Conservation (phyloP, 2,113 vertebrate genomes). For the rabbit (Oryctolagus cuniculus) region DNA sequence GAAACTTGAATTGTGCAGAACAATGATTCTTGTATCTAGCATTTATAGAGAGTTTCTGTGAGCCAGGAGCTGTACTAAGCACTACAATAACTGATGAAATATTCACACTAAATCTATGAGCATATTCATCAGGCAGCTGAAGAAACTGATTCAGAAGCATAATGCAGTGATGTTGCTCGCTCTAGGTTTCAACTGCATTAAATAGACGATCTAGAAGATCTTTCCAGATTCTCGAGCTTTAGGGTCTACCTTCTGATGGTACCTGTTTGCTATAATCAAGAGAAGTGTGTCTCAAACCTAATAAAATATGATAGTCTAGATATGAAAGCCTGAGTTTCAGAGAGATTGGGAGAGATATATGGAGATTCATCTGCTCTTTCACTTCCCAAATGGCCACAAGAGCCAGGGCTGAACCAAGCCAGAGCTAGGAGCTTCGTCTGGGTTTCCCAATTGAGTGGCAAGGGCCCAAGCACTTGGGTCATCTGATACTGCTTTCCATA, state of each 20-base stretch:
- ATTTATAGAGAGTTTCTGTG: neutral
- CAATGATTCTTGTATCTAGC: neutral
- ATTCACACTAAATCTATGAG: neutral
- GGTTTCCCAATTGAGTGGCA: too few species aligned
- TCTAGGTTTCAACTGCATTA: neutral
- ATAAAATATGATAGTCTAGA: neutral
- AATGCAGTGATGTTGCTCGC: accelerated
- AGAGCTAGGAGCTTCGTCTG: too few species aligned
- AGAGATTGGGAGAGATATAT: too few species aligned
- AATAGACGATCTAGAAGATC: neutral
- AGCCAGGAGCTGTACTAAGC: neutral
- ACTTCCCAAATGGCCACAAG: too few species aligned
- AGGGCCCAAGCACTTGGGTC: too few species aligned
- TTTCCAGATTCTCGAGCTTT: neutral
- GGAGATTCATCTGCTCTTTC: too few species aligned
- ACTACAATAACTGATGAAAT: neutral
- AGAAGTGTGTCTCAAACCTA: neutral
- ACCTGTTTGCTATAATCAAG: neutral
- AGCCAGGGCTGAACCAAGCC: too few species aligned
- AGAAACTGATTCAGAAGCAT: neutral
- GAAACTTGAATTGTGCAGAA: neutral
- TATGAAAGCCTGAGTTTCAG: neutral
- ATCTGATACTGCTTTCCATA: too few species aligned
- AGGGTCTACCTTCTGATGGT: neutral
- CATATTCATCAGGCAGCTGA: neutral